These are phyloP conservation scores for Heteromormyrus szaboi DNA, from an alignment of 2,797 vertebrate genomes.

Conservation along the genomic window DNA sequence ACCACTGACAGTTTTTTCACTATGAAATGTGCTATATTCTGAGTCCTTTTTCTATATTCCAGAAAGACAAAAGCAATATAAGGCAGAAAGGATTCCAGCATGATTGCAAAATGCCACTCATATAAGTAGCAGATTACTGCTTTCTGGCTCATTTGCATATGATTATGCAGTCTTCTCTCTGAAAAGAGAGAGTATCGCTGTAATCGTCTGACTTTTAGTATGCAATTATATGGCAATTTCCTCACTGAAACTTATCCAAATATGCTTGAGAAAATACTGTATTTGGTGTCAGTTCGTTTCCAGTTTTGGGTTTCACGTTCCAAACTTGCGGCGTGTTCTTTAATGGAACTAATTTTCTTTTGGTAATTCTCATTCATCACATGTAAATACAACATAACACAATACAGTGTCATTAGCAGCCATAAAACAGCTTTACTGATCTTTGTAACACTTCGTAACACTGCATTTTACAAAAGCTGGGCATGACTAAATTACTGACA, in stretches of 20 bases:
- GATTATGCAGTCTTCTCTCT: constrained; percentile 63
- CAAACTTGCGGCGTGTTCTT: constrained; percentile 11
- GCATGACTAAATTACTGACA: constrained; percentile 34
- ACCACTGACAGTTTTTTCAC: not conserved
- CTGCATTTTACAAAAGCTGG: constrained; percentile 11
- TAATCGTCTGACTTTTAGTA: constrained; percentile 64
- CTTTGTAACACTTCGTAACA: constrained; percentile 37
- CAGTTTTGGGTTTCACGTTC: constrained; percentile 29
- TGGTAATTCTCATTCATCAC: not conserved
- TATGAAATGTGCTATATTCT: constrained; percentile 29
- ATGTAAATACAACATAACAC: not conserved
- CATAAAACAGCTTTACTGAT: not conserved
- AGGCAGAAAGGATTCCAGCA: constrained; percentile 48
- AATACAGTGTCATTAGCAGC: not conserved
- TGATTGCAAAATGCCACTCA: constrained; percentile 54
- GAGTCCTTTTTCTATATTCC: constrained; percentile 40
- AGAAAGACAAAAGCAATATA: constrained; percentile 47
- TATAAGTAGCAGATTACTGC: constrained; percentile 58
- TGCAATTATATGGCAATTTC: constrained; percentile 60
- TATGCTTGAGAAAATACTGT: constrained; percentile 36
- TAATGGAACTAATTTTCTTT: constrained; percentile 29
- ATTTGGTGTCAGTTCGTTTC: constrained; percentile 32
- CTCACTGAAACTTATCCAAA: constrained; percentile 46
- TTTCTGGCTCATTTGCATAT: constrained; percentile 58
- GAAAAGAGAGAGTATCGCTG: constrained; percentile 43